phyloP scores from a whole-genome alignment of 2,113 vertebrate genomes.

The Capricornis sumatraensis region DNA sequence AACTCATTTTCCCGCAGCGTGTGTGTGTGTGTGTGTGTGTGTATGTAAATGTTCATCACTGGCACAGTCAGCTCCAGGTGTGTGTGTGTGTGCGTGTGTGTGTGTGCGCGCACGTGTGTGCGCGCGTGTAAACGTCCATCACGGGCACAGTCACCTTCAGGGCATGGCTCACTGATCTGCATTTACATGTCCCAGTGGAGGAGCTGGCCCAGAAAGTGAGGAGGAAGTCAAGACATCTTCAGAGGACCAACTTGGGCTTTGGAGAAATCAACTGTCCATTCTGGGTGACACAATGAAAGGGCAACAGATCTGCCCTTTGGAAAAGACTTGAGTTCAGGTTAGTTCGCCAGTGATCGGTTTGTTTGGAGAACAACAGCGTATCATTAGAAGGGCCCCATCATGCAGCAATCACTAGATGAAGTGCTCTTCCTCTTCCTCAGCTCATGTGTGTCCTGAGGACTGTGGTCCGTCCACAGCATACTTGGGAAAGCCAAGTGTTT shows the following conservation, averaged over 20 bases:
- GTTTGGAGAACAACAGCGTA: background rate
- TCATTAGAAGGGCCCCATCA: background rate
- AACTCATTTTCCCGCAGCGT: background rate
- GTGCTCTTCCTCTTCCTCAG: background rate
- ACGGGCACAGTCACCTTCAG: background rate
- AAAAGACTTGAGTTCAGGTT: background rate
- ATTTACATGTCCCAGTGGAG: background rate
- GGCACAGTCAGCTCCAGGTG: background rate
- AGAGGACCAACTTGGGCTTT: background rate
- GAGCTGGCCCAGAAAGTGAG: background rate
- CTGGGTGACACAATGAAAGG: background rate
- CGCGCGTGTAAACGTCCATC: background rate
- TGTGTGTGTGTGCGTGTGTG: background rate
- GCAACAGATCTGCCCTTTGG: background rate
- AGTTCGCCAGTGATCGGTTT: background rate
- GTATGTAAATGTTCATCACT: background rate
- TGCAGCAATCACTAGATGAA: too few relatives aligned
- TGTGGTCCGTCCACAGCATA: background rate
- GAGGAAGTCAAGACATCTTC: background rate
- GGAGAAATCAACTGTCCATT: background rate
- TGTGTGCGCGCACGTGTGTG: background rate
- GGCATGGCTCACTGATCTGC: background rate
- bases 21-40: background rate
- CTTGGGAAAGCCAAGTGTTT: background rate
- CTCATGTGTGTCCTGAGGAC: accelerated